phyloP scores from a whole-genome alignment of 1,140 invertebrate genomes.

The Bombus affinis region DNA sequence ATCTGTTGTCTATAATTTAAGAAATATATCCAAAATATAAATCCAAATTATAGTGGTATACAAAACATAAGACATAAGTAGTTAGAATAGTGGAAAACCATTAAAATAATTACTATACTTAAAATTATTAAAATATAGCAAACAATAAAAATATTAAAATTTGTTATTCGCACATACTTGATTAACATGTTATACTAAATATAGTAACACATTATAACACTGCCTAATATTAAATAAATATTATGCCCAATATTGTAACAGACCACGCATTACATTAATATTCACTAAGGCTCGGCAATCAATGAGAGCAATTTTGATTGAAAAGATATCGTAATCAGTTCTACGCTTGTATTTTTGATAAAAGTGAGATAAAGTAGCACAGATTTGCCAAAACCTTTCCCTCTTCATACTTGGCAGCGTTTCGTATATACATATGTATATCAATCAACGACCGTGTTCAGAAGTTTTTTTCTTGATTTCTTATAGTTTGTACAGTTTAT shows the following conservation, averaged over 20 bases:
- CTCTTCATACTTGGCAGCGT: neutral
- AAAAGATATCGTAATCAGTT: neutral
- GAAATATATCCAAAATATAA: no score
- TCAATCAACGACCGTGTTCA: slow-evolving; percentile 27
- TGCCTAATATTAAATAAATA: slow-evolving; percentile 31
- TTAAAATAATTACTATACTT: neutral
- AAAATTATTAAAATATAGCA: neutral
- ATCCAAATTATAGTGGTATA: neutral
- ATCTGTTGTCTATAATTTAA: neutral
- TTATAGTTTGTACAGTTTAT: neutral
- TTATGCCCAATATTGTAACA: slow-evolving; percentile 28
- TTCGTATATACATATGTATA: neutral
- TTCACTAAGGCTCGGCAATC: neutral
- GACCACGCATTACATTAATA: slow-evolving; percentile 24
- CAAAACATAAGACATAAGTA: neutral
- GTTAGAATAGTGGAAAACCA: no score
- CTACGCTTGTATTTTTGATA: neutral
- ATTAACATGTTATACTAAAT: slow-evolving; percentile 29
- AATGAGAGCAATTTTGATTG: neutral
- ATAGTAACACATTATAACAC: slow-evolving; percentile 32
- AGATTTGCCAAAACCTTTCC: slow-evolving; percentile 11
- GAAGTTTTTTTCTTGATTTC: neutral
- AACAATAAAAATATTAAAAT: neutral
- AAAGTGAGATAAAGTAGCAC: neutral
- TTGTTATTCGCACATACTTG: slow-evolving; percentile 46